Conservation (phyloP, 2,888 invertebrate genomes). For the Galerucella pusilla region DNA sequence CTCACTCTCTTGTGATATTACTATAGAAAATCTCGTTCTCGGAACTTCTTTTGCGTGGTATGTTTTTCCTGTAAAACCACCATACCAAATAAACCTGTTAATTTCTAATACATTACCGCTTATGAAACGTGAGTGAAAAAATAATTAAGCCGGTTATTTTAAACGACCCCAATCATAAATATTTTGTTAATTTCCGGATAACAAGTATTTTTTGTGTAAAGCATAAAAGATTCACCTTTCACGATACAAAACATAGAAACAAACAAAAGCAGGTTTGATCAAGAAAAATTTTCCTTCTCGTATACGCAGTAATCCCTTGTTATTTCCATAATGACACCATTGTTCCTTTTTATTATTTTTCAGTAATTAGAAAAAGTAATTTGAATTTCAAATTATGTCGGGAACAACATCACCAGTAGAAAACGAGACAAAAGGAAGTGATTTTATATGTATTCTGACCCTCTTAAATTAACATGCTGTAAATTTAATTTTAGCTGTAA, state of each 20-base stretch:
- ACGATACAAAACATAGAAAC: constrained; percentile 18
- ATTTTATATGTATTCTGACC: constrained; percentile 26
- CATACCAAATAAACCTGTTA: no score
- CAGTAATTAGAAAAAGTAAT: constrained; percentile 36
- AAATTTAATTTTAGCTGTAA: constrained; percentile 15
- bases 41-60: no score
- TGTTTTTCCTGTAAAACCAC: no score
- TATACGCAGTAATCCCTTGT: constrained; percentile 21
- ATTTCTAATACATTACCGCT: no score
- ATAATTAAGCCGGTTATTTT: no score
- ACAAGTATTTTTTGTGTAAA: constrained; percentile 14
- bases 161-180: background rate
- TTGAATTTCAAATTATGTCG: constrained; percentile 34
- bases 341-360: constrained; percentile 32
- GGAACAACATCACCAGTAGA: constrained; percentile 10
- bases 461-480: constrained; percentile 27
- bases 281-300: constrained; percentile 22
- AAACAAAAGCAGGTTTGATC: constrained; percentile 29
- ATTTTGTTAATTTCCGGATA: constrained; percentile 16
- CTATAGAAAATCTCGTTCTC: no score
- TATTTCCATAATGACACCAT: constrained; percentile 35
- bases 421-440: constrained; percentile 29
- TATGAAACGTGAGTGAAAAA: no score
- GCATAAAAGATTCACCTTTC: constrained; percentile 16
- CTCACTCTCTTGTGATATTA: no score